Conservation (phyloP, 2,797 vertebrate genomes). For the Discoglossus pictus region DNA sequence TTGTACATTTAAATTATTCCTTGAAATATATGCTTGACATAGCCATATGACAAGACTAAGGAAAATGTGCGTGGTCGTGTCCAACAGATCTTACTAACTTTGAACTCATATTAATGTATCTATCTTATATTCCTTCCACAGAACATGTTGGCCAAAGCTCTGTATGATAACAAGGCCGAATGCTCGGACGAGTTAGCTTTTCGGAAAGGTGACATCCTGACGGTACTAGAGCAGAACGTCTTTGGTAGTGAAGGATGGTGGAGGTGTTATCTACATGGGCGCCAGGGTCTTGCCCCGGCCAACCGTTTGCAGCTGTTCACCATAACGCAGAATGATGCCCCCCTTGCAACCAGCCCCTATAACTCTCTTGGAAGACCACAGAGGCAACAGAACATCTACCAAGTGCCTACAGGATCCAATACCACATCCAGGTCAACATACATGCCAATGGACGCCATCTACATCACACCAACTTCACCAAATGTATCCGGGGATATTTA, state of each 20-base stretch:
- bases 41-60: too few species aligned
- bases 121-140: constrained; percentile 49
- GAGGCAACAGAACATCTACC: constrained; percentile 68
- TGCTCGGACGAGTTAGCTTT: constrained; percentile 89
- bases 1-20: too few species aligned
- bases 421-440: constrained; percentile 60
- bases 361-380: not conserved
- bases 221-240: constrained; percentile 77
- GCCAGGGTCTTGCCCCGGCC: constrained; percentile 87
- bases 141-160: constrained; percentile 84
- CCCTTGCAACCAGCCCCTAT: not conserved
- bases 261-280: constrained; percentile 84
- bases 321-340: constrained; percentile 16
- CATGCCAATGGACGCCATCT: constrained; percentile 79
- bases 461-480: constrained; percentile 58
- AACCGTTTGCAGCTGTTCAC: constrained; percentile 84
- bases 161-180: constrained; percentile 92
- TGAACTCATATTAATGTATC: too few species aligned
- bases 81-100: too few species aligned
- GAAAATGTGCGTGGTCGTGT: too few species aligned
- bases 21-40: too few species aligned
- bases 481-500: constrained; percentile 52
- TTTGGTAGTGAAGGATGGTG: constrained; percentile 86
- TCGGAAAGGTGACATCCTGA: constrained; percentile 85
- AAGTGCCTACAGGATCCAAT: constrained; percentile 68